Conservation (phyloP, 2,797 vertebrate genomes). For the Lagocephalus sceleratus region DNA sequence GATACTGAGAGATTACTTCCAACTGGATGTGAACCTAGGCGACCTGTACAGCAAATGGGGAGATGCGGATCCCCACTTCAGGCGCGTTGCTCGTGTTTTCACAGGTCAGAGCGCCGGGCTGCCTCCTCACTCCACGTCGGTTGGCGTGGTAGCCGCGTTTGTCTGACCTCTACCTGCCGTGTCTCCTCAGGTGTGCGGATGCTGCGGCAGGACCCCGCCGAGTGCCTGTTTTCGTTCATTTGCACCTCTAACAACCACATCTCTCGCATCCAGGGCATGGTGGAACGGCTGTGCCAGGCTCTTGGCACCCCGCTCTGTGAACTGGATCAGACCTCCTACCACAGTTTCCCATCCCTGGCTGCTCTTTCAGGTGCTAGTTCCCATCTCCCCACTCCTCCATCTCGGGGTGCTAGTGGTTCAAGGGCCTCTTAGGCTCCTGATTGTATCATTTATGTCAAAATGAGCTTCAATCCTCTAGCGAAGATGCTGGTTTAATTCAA, state of each 20-base stretch:
- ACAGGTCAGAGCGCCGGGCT: slow-evolving; percentile 74
- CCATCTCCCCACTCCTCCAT: neutral
- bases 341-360: slow-evolving; percentile 84
- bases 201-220: slow-evolving; percentile 87
- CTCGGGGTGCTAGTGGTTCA: neutral
- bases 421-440: neutral
- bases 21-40: slow-evolving; percentile 80
- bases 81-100: slow-evolving; percentile 76
- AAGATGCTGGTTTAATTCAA: neutral
- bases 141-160: neutral
- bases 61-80: slow-evolving; percentile 82
- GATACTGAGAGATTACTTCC: slow-evolving; percentile 85
- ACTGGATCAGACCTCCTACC: slow-evolving; percentile 79
- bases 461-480: neutral
- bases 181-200: slow-evolving; percentile 84
- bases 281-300: slow-evolving; percentile 84
- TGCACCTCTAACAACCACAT: slow-evolving; percentile 97
- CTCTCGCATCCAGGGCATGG: slow-evolving; percentile 90
- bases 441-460: neutral
- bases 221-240: slow-evolving; percentile 95
- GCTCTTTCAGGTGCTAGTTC: slow-evolving; percentile 77
- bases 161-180: slow-evolving; percentile 2
- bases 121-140: no score
- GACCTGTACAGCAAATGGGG: slow-evolving; percentile 84
- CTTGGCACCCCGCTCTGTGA: slow-evolving; percentile 79